Conservation (phyloP, 2,113 vertebrate genomes). For the Isichthys henryi region DNA sequence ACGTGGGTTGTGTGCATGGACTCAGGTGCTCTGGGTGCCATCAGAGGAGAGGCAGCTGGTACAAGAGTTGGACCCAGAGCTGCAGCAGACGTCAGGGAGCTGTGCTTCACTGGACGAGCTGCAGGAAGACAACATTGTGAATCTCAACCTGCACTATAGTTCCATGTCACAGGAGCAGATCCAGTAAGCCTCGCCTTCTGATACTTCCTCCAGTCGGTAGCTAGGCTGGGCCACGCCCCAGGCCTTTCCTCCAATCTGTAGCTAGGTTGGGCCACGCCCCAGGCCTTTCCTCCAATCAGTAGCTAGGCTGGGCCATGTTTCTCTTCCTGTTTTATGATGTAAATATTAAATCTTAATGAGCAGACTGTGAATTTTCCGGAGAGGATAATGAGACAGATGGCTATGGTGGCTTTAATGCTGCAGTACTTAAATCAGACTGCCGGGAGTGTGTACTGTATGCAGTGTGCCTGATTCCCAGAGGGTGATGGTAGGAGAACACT, state of each 20-base stretch:
- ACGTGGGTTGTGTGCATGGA: neutral
- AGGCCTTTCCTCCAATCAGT: neutral
- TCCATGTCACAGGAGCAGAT: constrained; percentile 69
- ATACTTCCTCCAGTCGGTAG: neutral
- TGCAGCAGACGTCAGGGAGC: constrained; percentile 66
- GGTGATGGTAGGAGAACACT: neutral
- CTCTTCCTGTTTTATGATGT: neutral
- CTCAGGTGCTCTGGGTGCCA: constrained; percentile 74
- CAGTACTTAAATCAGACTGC: neutral
- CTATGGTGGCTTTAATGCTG: neutral
- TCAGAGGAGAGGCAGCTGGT: constrained; percentile 56
- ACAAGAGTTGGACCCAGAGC: constrained; percentile 57
- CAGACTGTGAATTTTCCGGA: neutral
- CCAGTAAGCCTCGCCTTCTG: constrained; percentile 47
- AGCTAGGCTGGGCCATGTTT: neutral
- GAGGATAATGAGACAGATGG: neutral
- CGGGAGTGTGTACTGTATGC: neutral
- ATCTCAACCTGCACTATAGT: constrained; percentile 77
- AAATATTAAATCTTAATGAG: neutral
- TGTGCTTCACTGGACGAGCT: constrained; percentile 61
- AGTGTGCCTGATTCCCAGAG: neutral
- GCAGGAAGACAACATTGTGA: constrained; percentile 53
- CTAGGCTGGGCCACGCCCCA: neutral
- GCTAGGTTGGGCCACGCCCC: neutral
- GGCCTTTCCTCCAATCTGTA: neutral